Percentiles rank a stretch among this genome's conserved stretches.
These are phyloP conservation scores for Neostethus bicornis DNA, from an alignment of 2,797 vertebrate genomes.

Conservation along the genomic window DNA sequence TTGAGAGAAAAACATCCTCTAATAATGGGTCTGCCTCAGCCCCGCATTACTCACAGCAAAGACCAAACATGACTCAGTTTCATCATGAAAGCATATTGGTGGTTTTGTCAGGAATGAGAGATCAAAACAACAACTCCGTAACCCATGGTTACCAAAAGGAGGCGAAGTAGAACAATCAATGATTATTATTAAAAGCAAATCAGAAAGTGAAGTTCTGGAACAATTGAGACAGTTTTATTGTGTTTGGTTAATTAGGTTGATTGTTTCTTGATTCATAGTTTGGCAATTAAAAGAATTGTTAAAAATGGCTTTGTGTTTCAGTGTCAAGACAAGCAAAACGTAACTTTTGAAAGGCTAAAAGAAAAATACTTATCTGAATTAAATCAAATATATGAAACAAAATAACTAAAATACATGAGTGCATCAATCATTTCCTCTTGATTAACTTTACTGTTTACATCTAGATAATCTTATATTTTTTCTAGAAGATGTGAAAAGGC, in stretches of 20 bases:
- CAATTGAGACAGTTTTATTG: neutral
- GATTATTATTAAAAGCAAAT: neutral
- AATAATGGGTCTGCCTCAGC: constrained; percentile 67
- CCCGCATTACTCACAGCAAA: constrained; percentile 45
- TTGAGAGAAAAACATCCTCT: constrained; percentile 52
- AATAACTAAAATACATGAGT: neutral
- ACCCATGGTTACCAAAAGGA: no score
- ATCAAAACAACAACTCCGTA: neutral
- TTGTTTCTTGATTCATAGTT: neutral
- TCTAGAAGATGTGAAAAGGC: neutral
- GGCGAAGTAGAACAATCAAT: neutral
- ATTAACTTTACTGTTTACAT: neutral
- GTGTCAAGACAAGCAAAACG: neutral
- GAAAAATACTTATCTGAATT: no score
- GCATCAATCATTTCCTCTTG: neutral
- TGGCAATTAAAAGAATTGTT: neutral
- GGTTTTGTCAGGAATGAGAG: neutral
- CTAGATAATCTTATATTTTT: neutral
- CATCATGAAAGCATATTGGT: constrained; percentile 12
- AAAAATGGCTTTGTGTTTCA: neutral
- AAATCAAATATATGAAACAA: no score
- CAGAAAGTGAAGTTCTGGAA: neutral
- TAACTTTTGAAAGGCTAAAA: no score
- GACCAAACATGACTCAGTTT: constrained; percentile 29
- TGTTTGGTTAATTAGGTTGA: neutral